phyloP scores from a whole-genome alignment of 2,797 vertebrate species.

The Enteromius viviparus region DNA sequence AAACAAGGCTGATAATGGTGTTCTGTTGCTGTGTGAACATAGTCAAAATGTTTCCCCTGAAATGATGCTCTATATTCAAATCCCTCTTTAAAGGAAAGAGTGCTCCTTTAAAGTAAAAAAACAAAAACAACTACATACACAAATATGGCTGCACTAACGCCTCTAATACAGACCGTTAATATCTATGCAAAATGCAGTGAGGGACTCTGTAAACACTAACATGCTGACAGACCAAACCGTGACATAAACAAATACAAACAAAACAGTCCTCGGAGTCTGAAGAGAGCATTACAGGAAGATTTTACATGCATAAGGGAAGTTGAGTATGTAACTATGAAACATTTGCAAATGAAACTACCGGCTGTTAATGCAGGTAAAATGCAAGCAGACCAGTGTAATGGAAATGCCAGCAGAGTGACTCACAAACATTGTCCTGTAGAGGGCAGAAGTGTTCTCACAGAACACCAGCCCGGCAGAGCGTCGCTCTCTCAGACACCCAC shows the following conservation, averaged over 20 bases:
- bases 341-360: neutral
- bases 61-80: slow-evolving; percentile 27
- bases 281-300: neutral
- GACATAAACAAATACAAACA: slow-evolving; percentile 30
- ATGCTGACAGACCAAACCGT: neutral
- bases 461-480: slow-evolving; percentile 93
- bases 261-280: neutral
- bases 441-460: slow-evolving; percentile 94
- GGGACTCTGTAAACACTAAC: neutral
- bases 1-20: neutral
- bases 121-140: slow-evolving; percentile 60
- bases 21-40: slow-evolving; percentile 1
- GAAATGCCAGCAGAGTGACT: slow-evolving; percentile 71
- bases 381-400: slow-evolving; percentile 4
- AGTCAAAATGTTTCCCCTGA: neutral
- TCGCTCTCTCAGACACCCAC: slow-evolving; percentile 93
- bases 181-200: slow-evolving; percentile 17
- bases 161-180: slow-evolving; percentile 15
- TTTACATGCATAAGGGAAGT: slow-evolving; percentile 23
- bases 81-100: slow-evolving; percentile 53
- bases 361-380: slow-evolving; percentile 32
- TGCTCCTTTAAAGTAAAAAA: slow-evolving; percentile 50
- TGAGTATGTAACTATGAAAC: slow-evolving; percentile 21
- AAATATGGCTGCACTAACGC: slow-evolving; percentile 47
- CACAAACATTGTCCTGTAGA: slow-evolving; percentile 96